Conservation (phyloP, 2,113 vertebrate species). For the Apteryx owenii region DNA sequence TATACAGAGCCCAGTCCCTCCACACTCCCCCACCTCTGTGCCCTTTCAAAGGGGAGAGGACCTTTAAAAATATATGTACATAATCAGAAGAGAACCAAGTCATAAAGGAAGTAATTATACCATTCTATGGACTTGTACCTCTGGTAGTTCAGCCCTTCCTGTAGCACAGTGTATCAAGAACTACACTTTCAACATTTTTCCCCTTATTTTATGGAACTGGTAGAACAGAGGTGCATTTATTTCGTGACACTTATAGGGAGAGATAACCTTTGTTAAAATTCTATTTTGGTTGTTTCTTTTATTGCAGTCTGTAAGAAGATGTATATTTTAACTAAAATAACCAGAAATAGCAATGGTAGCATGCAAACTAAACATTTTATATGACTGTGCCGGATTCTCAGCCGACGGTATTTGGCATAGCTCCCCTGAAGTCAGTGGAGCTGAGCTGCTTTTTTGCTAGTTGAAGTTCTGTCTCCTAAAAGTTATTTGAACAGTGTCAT, state of each 20-base stretch:
- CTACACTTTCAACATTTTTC: not conserved
- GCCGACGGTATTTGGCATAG: not conserved
- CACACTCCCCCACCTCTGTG: not conserved
- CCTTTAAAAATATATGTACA: conserved; percentile 52
- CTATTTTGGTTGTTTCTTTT: not conserved
- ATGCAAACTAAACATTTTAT: not conserved
- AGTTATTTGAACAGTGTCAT: not conserved
- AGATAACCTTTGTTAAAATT: conserved; percentile 1
- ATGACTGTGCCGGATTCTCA: not conserved
- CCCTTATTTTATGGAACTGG: not conserved
- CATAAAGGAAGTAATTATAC: conserved; percentile 69
- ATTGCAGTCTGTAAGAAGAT: not conserved
- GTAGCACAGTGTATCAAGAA: not conserved
- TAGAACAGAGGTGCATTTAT: not conserved
- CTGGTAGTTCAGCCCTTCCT: conserved; percentile 42
- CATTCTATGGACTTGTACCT: conserved; percentile 12
- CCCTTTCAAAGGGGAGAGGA: conserved; percentile 30
- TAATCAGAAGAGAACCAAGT: conserved; percentile 57
- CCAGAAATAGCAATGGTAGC: not conserved
- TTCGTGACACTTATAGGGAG: not conserved
- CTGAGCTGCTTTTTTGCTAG: not conserved
- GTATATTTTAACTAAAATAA: not conserved
- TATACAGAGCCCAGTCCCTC: not conserved
- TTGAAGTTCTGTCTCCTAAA: not conserved
- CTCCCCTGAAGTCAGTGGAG: not conserved